Evolutionary conservation across 35 echinoderm and acorn worm species (phyloP).

Genomic region (Ophiothrix spiculata): DNA sequence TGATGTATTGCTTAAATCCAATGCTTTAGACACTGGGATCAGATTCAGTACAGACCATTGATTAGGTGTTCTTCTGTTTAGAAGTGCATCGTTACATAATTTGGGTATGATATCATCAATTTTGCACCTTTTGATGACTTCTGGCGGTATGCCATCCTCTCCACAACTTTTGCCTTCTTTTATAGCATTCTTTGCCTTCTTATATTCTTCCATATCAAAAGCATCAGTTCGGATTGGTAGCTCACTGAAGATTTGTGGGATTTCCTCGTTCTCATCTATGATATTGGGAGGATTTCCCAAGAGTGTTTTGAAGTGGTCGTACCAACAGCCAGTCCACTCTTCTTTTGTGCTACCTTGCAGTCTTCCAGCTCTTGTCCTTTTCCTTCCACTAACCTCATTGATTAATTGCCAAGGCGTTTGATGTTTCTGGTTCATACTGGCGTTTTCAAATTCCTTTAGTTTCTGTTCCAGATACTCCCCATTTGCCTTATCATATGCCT

Average conservation of each 20-base stretch:
- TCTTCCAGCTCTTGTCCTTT: no score
- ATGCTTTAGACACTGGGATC: slow-evolving; percentile 2
- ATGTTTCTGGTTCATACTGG: no score
- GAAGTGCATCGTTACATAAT: neutral
- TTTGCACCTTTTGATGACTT: neutral
- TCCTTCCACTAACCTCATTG: no score
- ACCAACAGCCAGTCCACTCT: no score
- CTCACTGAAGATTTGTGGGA: neutral
- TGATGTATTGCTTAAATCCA: no score
- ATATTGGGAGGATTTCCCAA: no score
- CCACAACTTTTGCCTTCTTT: slow-evolving; percentile 7
- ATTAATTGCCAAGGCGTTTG: no score
- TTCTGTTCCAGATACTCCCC: no score
- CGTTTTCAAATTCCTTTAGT: no score
- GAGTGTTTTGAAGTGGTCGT: no score
- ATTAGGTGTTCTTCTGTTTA: neutral
- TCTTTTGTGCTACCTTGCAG: no score
- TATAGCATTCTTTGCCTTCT: neutral
- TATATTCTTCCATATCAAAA: slow-evolving; percentile 7
- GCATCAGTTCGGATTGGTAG: neutral
- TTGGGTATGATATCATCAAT: slow-evolving; percentile 7
- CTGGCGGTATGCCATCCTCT: neutral
- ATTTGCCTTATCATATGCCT: no score
- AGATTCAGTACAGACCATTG: slow-evolving; percentile 16
- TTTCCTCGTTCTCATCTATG: neutral